Percentiles rank a stretch among this genome's conserved stretches.
Conservation (phyloP, 30 jellyfish, hydroid and myxozoan species). For the Aurelia aurita complex sp. Pacific region DNA sequence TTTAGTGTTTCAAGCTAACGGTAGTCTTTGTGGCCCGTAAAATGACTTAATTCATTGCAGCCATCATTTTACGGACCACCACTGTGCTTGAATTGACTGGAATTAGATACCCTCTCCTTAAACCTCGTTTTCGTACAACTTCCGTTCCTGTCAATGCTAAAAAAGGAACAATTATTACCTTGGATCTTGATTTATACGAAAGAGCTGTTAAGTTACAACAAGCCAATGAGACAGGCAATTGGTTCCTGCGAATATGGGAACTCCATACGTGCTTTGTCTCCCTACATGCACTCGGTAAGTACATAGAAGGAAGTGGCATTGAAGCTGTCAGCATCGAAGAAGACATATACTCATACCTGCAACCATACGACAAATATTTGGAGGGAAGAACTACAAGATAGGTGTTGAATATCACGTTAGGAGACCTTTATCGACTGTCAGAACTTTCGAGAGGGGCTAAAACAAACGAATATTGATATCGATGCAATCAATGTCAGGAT, state of each 20-base stretch:
- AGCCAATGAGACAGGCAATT: constrained; percentile 3
- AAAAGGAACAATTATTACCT: constrained; percentile 15
- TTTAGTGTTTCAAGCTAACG: no score
- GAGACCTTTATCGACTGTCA: no score
- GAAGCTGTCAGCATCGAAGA: constrained; percentile 16
- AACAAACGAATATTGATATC: no score
- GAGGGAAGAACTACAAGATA: constrained; percentile 22
- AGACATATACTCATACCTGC: constrained; percentile 25
- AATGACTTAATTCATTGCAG: no score
- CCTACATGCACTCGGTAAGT: constrained; percentile 25
- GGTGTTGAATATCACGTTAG: constrained; percentile 32
- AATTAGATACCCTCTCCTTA: no score
- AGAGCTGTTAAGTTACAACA: constrained; percentile 28
- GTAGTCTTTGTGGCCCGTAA: no score
- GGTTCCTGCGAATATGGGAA: constrained; percentile 23
- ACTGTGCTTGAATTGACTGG: no score
- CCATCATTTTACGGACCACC: no score
- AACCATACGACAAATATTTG: constrained; percentile 23
- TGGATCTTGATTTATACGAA: constrained; percentile 42
- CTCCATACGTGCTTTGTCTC: constrained; percentile 44
- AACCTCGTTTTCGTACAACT: no score
- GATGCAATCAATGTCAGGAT: no score
- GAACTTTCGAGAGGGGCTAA: no score
- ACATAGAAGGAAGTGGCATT: constrained; percentile 27
- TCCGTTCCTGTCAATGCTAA: no score